Evolutionary conservation across 2,797 vertebrate species (phyloP).

Genomic region (Gymnopithys bicolor): DNA sequence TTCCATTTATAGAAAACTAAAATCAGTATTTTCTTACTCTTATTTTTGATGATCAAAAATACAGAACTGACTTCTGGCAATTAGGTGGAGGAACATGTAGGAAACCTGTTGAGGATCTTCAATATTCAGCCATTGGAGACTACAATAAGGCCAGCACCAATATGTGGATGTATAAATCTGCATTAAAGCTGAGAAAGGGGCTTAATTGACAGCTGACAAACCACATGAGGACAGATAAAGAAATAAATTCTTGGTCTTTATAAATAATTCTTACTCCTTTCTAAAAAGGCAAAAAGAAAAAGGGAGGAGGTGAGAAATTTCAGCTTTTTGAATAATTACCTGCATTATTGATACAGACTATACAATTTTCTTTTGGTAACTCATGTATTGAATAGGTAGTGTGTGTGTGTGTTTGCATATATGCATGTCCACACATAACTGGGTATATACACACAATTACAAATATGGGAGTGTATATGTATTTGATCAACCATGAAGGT

Average conservation of each 20-base stretch:
- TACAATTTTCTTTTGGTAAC: neutral
- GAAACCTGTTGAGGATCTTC: neutral
- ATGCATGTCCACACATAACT: neutral
- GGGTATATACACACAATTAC: too few species aligned
- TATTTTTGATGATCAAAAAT: neutral
- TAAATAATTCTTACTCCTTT: neutral
- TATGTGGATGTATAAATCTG: neutral
- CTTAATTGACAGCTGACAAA: neutral
- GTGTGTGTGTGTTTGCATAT: neutral
- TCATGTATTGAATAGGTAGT: neutral
- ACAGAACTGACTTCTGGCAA: neutral
- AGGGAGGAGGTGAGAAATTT: neutral
- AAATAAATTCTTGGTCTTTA: neutral
- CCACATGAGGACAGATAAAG: rapidly evolving
- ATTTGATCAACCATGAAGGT: neutral
- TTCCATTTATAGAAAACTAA: neutral
- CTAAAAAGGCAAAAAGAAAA: neutral
- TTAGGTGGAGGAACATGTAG: neutral
- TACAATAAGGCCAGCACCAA: neutral
- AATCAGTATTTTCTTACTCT: neutral
- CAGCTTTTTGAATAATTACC: neutral
- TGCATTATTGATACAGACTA: neutral
- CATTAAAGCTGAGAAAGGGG: neutral
- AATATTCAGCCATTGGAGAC: neutral
- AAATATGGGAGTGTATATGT: rapidly evolving